Evolutionary conservation across 2,888 invertebrate species (phyloP).

Genomic region (Dermolepida albohirtum): DNA sequence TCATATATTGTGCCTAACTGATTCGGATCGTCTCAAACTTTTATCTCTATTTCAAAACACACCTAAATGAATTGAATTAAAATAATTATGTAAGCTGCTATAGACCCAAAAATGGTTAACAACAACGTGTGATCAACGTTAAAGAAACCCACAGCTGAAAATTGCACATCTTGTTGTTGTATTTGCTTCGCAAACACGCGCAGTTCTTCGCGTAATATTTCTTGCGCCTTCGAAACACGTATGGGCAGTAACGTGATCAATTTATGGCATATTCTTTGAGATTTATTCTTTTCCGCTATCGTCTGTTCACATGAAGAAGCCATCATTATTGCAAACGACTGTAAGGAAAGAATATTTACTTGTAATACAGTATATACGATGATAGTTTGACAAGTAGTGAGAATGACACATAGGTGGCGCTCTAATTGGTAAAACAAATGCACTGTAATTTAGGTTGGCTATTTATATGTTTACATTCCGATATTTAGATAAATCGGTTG

Average conservation of each 20-base stretch:
- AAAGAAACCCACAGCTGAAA: constrained; percentile 40
- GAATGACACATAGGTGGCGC: no score
- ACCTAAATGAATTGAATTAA: constrained; percentile 36
- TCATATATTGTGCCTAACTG: no score
- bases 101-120: constrained; percentile 42
- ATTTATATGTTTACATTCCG: no score
- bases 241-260: constrained; percentile 21
- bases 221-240: constrained; percentile 13
- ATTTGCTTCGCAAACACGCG: constrained; percentile 37
- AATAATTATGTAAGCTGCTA: constrained; percentile 41
- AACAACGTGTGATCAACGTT: constrained; percentile 38
- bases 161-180: constrained; percentile 32
- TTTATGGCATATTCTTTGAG: constrained; percentile 40
- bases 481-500: no score
- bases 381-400: no score
- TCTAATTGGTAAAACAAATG: no score
- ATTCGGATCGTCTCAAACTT: no score
- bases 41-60: background rate
- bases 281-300: constrained; percentile 32
- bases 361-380: no score
- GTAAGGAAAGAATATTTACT: background rate
- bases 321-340: constrained; percentile 41
- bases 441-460: no score
- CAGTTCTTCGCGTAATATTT: constrained; percentile 23
- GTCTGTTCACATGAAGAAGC: constrained; percentile 41